Percentiles rank a stretch among this genome's conserved stretches.
These are phyloP conservation scores for Harlomillsia oculata DNA, from an alignment of 1,140 invertebrate species.

Conservation along the genomic window DNA sequence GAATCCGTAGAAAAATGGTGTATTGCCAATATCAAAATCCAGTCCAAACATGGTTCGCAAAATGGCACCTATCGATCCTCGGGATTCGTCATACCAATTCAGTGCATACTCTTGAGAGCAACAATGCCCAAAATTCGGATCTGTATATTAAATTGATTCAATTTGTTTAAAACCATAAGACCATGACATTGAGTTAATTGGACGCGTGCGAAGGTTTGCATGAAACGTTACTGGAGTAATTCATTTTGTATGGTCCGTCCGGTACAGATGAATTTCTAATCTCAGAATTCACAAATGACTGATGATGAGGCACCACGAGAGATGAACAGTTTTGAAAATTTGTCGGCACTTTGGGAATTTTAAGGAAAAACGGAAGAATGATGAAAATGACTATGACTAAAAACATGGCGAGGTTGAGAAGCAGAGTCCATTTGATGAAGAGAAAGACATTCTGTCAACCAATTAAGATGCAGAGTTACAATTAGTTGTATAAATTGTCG, in stretches of 20 bases:
- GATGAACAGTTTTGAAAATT: too few relatives aligned
- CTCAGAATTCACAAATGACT: too few relatives aligned
- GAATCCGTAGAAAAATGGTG: constrained; percentile 18
- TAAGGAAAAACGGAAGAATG: constrained; percentile 53
- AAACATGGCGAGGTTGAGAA: constrained; percentile 60
- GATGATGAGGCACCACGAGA: too few relatives aligned
- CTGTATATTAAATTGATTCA: too few relatives aligned
- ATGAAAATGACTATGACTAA: constrained; percentile 55
- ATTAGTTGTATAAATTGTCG: background rate
- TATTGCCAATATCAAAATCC: background rate
- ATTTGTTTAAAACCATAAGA: too few relatives aligned
- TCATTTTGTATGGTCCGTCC: too few relatives aligned
- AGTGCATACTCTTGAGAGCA: too few relatives aligned
- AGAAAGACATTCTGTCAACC: constrained; percentile 69
- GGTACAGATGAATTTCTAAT: too few relatives aligned
- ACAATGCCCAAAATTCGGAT: background rate
- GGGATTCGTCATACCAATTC: background rate
- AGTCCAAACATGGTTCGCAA: background rate
- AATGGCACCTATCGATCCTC: constrained; percentile 1
- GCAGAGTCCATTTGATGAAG: constrained; percentile 68
- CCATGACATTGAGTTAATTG: too few relatives aligned
- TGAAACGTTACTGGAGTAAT: too few relatives aligned
- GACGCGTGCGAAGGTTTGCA: too few relatives aligned
- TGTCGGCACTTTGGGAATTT: background rate
- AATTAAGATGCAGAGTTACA: constrained; percentile 39